phyloP scores from a whole-genome alignment of 53 echinoderm and acorn worm genomes.

The Henricia sp. region DNA sequence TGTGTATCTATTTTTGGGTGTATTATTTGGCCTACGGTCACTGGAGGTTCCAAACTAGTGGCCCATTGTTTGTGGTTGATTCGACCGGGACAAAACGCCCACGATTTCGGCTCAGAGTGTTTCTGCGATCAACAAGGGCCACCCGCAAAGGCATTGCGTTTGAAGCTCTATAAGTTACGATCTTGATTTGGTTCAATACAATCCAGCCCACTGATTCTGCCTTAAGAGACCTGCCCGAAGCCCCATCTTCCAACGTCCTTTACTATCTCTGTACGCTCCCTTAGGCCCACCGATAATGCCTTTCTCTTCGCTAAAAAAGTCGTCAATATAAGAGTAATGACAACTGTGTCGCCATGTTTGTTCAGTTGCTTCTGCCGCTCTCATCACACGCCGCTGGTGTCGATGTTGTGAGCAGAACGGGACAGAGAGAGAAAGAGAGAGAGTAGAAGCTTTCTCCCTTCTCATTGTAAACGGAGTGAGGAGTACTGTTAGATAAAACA shows the following conservation, averaged over 20 bases:
- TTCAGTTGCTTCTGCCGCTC: slow-evolving; percentile 31
- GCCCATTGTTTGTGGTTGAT: slow-evolving; percentile 31
- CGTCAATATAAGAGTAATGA: slow-evolving; percentile 32
- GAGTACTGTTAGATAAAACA: slow-evolving; percentile 20
- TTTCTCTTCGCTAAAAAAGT: slow-evolving; percentile 10
- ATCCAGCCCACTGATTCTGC: neutral
- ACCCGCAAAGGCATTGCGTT: slow-evolving; percentile 57
- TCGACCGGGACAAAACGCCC: slow-evolving; percentile 44
- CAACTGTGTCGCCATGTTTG: slow-evolving; percentile 49
- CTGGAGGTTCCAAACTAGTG: slow-evolving; percentile 37
- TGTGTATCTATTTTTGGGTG: slow-evolving; percentile 16
- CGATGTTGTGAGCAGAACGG: slow-evolving; percentile 10
- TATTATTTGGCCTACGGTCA: neutral
- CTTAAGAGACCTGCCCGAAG: neutral
- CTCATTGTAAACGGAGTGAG: slow-evolving; percentile 27
- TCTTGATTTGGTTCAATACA: slow-evolving; percentile 7
- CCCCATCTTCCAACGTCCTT: neutral
- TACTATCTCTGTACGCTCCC: neutral
- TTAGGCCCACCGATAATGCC: neutral
- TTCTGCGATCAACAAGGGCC: slow-evolving; percentile 47
- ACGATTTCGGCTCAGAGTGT: slow-evolving; percentile 35
- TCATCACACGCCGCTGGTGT: no score
- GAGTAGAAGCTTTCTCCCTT: neutral
- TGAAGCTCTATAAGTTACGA: slow-evolving; percentile 27
- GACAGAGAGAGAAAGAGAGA: neutral